Percentiles rank a stretch among this genome's conserved stretches.
Evolutionary conservation across 2,113 vertebrate species (phyloP).

Genomic region (Motacilla alba): DNA sequence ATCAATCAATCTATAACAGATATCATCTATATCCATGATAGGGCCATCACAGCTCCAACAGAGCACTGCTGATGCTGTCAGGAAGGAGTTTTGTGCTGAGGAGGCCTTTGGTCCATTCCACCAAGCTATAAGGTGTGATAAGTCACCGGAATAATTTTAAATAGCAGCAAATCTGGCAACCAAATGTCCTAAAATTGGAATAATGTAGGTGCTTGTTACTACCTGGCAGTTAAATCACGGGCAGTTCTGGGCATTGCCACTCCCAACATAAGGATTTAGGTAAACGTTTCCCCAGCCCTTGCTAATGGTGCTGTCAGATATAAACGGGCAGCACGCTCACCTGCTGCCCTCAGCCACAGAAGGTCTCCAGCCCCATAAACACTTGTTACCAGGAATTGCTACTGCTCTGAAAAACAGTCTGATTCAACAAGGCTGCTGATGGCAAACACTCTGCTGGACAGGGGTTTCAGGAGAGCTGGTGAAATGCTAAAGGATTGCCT

Average conservation of each 20-base stretch:
- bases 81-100: background rate
- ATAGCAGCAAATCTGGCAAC: slow-evolving; percentile 2
- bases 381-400: background rate
- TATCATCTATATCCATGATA: background rate
- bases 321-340: background rate
- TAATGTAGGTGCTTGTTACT: background rate
- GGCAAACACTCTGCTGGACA: background rate
- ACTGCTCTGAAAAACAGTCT: background rate
- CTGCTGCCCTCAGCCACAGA: background rate
- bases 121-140: background rate
- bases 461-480: background rate
- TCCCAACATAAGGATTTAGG: background rate
- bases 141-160: slow-evolving; percentile 9
- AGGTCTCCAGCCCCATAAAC: slow-evolving; percentile 35
- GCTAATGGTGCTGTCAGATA: background rate
- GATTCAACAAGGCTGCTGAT: background rate
- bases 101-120: background rate
- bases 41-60: background rate
- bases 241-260: background rate
- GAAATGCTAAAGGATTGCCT: background rate
- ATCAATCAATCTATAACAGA: background rate
- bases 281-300: background rate
- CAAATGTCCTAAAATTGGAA: background rate
- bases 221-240: slow-evolving; percentile 17
- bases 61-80: background rate